Evolutionary conservation across 2,888 invertebrate genomes (phyloP), one percentile per base, ranked within the genome.

Genomic region (Parnassius smintheus): DNA sequence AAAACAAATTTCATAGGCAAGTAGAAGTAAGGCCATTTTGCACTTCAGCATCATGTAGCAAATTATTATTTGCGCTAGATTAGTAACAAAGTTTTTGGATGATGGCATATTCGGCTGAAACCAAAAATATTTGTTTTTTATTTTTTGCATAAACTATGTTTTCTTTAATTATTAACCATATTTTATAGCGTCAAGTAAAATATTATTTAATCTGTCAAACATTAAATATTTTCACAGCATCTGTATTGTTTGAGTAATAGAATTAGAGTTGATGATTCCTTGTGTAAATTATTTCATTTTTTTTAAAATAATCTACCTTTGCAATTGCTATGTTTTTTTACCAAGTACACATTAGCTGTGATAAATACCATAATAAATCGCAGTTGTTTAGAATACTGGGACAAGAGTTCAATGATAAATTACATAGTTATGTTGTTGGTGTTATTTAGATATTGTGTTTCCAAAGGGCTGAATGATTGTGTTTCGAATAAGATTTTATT

Each of bases 401-500:
- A 41, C 35, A 22, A 51, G 54, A 53, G 42, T n/a, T 13, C 18
- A n/a, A 62, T 64, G 58, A 62, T 70, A 57, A 68, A 69, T 78
- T 73, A 74, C 74, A 73, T 81, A 80, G 75, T 73, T 77, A 74
- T 79, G 3, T 82, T 81, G 75, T 85, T 85, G 85, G 80, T 74
- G 75, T 85, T 79, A 77, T 82, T 81, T 82, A 80, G 80, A 80
- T 80, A 83, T 82, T 82, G 82, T 85, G 85, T 85, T 82, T 81
- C 81, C 79, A 81, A 82, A 55, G 67, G 80, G 77, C 78, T 83
- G 86, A 70, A 84, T 88, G 88, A 77, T 84, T 86, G 88, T 81
- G 86, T 89, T 90, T 90, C 86, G 90, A 90, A 85, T 86, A 86
- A 80, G 82, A 18, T 86, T 89, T 90, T 87, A 85, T 83, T 85